Conservation (phyloP, 2,888 invertebrate genomes). For the Hirtodrosophila trivittata region DNA sequence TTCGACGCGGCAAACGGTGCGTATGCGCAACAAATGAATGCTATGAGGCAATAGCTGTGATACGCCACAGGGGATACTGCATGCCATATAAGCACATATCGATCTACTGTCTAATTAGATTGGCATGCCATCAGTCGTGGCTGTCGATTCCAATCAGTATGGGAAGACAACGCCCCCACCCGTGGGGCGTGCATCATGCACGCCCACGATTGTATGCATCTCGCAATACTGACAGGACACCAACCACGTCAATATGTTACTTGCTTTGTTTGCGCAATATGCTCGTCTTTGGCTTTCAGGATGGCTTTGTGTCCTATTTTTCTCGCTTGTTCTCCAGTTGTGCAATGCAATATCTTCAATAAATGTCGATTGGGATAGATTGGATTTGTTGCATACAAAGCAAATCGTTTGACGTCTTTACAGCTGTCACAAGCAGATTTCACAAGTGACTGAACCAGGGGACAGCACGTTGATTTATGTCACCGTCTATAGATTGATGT, state of each 20-base stretch:
- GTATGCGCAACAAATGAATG: conserved; percentile 32
- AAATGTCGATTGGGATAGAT: conserved; percentile 16
- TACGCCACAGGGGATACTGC: background rate
- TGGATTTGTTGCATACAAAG: conserved; percentile 2
- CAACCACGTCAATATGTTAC: conserved; percentile 6
- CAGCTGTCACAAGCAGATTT: conserved; percentile 41
- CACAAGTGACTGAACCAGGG: conserved; percentile 3
- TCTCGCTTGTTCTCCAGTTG: background rate
- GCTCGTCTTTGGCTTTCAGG: background rate
- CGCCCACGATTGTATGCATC: background rate
- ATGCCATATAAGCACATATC: conserved; percentile 16
- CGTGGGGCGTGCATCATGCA: conserved; percentile 7
- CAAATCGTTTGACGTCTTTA: conserved; percentile 38
- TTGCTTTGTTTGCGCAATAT: conserved; percentile 14
- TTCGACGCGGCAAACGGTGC: conserved; percentile 21
- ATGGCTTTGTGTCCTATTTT: background rate
- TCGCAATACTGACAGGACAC: conserved; percentile 3
- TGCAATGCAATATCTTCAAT: conserved; percentile 15
- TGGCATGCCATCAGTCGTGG: conserved; percentile 15
- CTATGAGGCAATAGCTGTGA: conserved; percentile 20
- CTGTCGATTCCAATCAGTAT: conserved; percentile 4
- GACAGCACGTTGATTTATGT: conserved; percentile 16
- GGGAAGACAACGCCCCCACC: conserved; percentile 13
- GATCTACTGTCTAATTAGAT: conserved; percentile 37
- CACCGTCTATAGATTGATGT: conserved; percentile 1